Evolutionary conservation across 1,140 invertebrate genomes (phyloP), one percentile per base, ranked within the genome.

Genomic region (Dryas iulia): DNA sequence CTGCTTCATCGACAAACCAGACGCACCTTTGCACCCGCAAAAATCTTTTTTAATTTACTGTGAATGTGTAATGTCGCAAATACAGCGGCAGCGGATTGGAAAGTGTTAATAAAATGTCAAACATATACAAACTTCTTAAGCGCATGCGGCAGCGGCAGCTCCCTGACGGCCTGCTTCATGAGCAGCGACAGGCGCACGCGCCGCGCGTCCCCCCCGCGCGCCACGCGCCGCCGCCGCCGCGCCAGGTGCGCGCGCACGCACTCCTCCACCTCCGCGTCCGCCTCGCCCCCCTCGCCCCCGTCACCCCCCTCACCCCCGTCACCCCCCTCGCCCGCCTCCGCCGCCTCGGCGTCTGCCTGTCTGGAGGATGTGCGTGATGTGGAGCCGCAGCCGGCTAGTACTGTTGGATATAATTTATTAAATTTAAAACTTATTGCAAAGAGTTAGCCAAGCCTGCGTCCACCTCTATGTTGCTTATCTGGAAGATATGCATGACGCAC

Each of bases 111-210:
- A n/a, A n/a, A n/a, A n/a, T n/a, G n/a, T n/a, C n/a, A n/a, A 28
- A 28, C 3, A 2, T 28, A 47, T 1, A 64, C 61, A 35, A 72
- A 89, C 72, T 82, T 82, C 72, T 84, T 84, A 53, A 87, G 79
- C 35, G 82, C 78, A 60, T 79, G 73, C 10, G 86, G 87, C 63
- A 90, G 76, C 62, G 85, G 85, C 74, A 85, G 74, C 66, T 82
- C 81, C 57, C 77, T 72, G 35, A 86, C 74, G 65, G 72, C 78
- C 14, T 73, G 78, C 74, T 82, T 83, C 83, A 89, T 83, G 52
- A 82, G 69, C 2, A 77, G 25, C 18, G 81, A 85, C n/a, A 86
- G 81, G 25, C 81, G 79, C 65, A 78, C 76, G 54, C 79, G 75
- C 3, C 83, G 75, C 61, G 78, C 79, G 77, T 77, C 78, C 21